Evolutionary conservation across 2,113 vertebrate genomes (phyloP), one percentile per base, ranked within the genome.

Genomic region (Bettongia penicillata): DNA sequence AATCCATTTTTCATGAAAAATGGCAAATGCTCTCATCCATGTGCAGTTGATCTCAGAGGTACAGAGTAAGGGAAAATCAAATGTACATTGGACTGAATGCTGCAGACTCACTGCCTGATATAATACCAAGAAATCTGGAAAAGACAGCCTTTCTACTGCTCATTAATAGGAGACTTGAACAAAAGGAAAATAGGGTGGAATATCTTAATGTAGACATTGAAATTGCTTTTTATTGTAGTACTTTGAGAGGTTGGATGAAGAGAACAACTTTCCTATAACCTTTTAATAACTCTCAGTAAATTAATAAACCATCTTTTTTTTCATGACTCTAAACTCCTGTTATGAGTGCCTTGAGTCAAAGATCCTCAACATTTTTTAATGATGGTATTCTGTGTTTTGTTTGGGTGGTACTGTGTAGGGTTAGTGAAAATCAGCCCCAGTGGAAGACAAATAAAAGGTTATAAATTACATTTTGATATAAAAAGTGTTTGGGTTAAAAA

Each of bases 1-100:
- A 93, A 77, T 96, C 94, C 97, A 96, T 96, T 98, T 97, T 98
- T 96, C 43, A 89, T 93, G 51, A 96, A 97, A 95, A 96, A 93
- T 0, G 95, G 89, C 55, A 89, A 97, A 95, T 22, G 1, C 84
- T 96, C 47, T 98, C 61, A 95, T 96, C 92, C 28, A 3, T 6
- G 7, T 92, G 90, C 91, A 92, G 91, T 94, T 61, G 8, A 11
- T 97, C 53, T 96, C n/a, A 8, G 28, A 97, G 51, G 48, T 97
- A 93, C 90, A 98, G 92, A 53, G 51, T 96, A 90, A 97, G 0
- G 8, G 98, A 96, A 47, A 90, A 0, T 94, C 93, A 96, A 91
- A 92, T 0, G 0, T 96, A 90, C 55, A 0, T 92, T 92, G 77
- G 31, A 48, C 0, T 89, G 43, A 22, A 16, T 53, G 53, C 48